A percentile compares a stretch with the other conserved stretches of the same genome.
phyloP scores from a whole-genome alignment of 92 coral and sea anemone species.

The Zoanthus sociatus region DNA sequence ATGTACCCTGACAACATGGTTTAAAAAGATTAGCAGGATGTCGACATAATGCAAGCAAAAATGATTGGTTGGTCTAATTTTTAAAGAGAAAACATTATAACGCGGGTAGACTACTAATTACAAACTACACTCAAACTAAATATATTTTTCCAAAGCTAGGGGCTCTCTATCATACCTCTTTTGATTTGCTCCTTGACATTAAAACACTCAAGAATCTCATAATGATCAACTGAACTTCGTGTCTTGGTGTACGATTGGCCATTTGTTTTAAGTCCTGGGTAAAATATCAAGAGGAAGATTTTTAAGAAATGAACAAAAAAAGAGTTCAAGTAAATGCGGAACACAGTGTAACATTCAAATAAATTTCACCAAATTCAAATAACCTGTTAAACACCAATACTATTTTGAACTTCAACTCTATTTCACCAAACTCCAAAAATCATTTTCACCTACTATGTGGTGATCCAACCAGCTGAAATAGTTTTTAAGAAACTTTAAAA shows the following conservation, averaged over 20 bases:
- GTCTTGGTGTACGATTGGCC: slow-evolving; percentile 78
- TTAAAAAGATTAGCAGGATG: not conserved
- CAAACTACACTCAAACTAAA: no score
- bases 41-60: no score
- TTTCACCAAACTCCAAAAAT: no score
- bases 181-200: slow-evolving; percentile 93
- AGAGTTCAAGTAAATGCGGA: not conserved
- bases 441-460: no score
- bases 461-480: no score
- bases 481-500: no score
- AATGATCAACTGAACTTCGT: slow-evolving; percentile 92
- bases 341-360: not conserved
- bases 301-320: not conserved
- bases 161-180: slow-evolving; percentile 71
- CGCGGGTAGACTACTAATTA: no score
- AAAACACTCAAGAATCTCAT: slow-evolving; percentile 96
- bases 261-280: slow-evolving; percentile 73
- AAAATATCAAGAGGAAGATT: not conserved
- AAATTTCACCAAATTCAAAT: not conserved
- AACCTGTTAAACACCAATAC: not conserved
- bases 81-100: no score
- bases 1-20: slow-evolving; percentile 63
- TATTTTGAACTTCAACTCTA: no score
- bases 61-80: no score
- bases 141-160: no score